Base-by-base conservation (phyloP, 2,888 invertebrate species). In the Harpalus rufipes region DNA sequence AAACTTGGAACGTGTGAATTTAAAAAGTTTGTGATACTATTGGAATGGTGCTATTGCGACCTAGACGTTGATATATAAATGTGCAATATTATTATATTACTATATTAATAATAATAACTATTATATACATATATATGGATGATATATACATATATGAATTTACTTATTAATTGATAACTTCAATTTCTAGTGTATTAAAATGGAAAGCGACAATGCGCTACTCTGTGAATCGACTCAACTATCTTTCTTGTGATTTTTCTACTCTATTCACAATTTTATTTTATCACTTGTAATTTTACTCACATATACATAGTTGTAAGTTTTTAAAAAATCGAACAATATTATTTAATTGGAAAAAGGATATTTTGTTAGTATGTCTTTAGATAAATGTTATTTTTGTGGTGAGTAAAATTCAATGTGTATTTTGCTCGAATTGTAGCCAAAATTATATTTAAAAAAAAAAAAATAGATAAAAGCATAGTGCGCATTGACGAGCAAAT, bases 21-120 rank as follows among this genome's bases (percentile, higher is more conserved):
- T 87, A 87, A 88, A 89, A 90, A 89, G 90, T 90, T 89, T 91
- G 91, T 91, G 91, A 91, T 90, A 91, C 89, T 89, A 88, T 87
- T 89, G 90, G 89, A 89, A 90, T 91, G 91, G 91, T 91, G 91
- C 91, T 91, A 90, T 81, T 89, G 89, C 90, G 90, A 90, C 90
- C 90, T 90, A 89, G 88, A 87, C 85, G 86, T 86, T 85, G 81
- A 86, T 85, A 82, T 86, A 85, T 89, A 88, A 88, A 89, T 89
- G 91, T 91, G 91, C 91, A 91, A 91, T 91, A 91, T 90, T 90
- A 90, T 90, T 90, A 89, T 90, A 86, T 89, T 88, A 89, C 87
- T 86, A 81, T 81, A 81, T 81, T 68, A 81, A 81, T 81, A 81
- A 65, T 80, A 81, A 81, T 81, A 81, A 68, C 59, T 83, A 83